A percentile compares a stretch with the other conserved stretches of the same genome.
Evolutionary conservation across 2,888 invertebrate genomes (phyloP).

Genomic region (Coelogynopora nodosa): DNA sequence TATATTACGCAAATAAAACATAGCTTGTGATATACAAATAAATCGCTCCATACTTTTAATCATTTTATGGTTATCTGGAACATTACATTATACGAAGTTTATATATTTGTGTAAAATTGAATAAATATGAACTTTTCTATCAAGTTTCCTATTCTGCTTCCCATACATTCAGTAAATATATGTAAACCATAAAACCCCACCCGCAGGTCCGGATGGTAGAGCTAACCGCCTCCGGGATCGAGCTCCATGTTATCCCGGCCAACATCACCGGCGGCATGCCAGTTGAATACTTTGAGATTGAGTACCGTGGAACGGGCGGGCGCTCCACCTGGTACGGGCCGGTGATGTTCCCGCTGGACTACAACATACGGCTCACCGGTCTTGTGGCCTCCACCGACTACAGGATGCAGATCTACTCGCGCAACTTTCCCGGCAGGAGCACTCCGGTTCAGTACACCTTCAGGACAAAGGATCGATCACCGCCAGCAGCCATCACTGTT

Average conservation of each 20-base stretch:
- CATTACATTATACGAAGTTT: too few species aligned
- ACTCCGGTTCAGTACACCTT: not conserved
- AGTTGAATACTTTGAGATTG: slow-evolving; percentile 39
- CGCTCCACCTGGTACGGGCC: slow-evolving; percentile 37
- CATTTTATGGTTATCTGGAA: too few species aligned
- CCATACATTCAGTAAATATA: not conserved
- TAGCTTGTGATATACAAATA: too few species aligned
- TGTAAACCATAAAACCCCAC: too few species aligned
- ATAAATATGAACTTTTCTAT: too few species aligned
- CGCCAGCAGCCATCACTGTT: not conserved
- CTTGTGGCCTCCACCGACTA: slow-evolving; percentile 37
- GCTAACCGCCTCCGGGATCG: slow-evolving; percentile 2
- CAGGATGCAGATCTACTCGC: not conserved
- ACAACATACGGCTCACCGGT: slow-evolving; percentile 30
- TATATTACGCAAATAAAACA: too few species aligned
- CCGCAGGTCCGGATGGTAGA: not conserved
- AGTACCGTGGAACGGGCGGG: slow-evolving; percentile 39
- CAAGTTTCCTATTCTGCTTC: too few species aligned
- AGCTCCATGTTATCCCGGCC: slow-evolving; percentile 27
- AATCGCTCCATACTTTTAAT: too few species aligned
- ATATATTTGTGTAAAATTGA: too few species aligned
- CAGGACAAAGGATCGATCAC: not conserved
- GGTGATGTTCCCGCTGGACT: slow-evolving; percentile 38
- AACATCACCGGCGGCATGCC: slow-evolving; percentile 39
- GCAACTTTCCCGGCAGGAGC: slow-evolving; percentile 39